These are phyloP conservation scores for Hemitrygon akajei DNA, from an alignment of 2,797 vertebrate genomes.

Conservation along the genomic window DNA sequence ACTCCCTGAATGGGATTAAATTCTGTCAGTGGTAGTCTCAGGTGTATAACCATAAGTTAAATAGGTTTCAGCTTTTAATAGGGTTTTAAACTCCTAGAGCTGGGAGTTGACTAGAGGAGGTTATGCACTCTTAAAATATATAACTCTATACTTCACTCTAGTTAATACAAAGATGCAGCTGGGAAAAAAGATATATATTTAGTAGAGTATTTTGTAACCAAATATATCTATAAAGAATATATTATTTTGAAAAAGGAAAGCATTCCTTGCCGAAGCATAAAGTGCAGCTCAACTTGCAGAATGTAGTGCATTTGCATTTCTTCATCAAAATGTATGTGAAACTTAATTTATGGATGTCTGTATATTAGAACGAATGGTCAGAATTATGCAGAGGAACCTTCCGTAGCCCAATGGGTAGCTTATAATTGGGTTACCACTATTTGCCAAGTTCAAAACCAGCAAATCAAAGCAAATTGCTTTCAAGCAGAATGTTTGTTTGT, in stretches of 20 bases:
- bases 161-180: conserved; percentile 4
- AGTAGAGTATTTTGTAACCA: conserved; percentile 30
- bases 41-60: background rate
- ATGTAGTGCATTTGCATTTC: background rate
- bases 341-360: background rate
- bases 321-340: background rate
- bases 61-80: conserved; percentile 25
- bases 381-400: background rate
- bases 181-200: conserved; percentile 15
- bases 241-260: conserved; percentile 20
- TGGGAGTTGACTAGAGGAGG: background rate
- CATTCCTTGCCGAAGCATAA: background rate
- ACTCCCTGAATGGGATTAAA: background rate
- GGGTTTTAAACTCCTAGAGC: background rate
- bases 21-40: background rate
- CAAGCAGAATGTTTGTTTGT: background rate
- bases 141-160: background rate
- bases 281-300: conserved; percentile 2
- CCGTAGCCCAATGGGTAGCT: background rate
- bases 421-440: background rate
- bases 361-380: background rate
- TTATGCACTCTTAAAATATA: background rate
- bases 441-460: background rate
- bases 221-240: conserved; percentile 31
- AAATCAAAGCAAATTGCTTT: background rate